Evolutionary conservation across 2,888 invertebrate genomes (phyloP).

Genomic region (Drosophila parthenogenetica): DNA sequence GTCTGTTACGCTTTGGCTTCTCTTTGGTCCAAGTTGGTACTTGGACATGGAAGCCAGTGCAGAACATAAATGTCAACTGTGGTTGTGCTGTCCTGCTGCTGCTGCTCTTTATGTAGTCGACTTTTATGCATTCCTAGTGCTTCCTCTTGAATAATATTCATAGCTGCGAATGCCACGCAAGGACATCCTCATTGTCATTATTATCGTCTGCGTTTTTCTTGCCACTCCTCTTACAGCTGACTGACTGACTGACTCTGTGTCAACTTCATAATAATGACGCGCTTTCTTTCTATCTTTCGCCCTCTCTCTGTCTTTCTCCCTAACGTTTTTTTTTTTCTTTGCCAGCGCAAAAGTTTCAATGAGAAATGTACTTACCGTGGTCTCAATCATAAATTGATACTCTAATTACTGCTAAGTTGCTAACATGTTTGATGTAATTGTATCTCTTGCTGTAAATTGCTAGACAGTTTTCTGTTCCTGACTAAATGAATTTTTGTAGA

Average conservation of each 20-base stretch:
- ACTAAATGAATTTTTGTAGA: background rate
- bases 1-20: constrained; percentile 26
- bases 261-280: constrained; percentile 79
- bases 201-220: constrained; percentile 67
- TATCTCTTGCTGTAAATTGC: background rate
- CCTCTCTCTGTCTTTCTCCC: no score
- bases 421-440: constrained; percentile 1
- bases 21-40: constrained; percentile 18
- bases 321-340: constrained; percentile 11
- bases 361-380: constrained; percentile 57
- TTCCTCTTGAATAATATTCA: constrained; percentile 62
- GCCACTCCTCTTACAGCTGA: constrained; percentile 39
- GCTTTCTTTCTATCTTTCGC: background rate
- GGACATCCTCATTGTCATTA: constrained; percentile 60
- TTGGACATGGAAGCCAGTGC: constrained; percentile 45
- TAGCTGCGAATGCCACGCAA: constrained; percentile 34
- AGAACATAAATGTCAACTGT: constrained; percentile 72
- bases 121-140: constrained; percentile 75
- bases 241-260: constrained; percentile 75
- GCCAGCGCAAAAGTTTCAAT: constrained; percentile 58
- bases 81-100: constrained; percentile 57
- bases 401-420: constrained; percentile 1
- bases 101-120: constrained; percentile 66
- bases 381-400: background rate
- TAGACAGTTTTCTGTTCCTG: no score